Evolutionary conservation across 1,140 invertebrate genomes (phyloP), one percentile per base, ranked within the genome.

Genomic region (Neodiprion lecontei): DNA sequence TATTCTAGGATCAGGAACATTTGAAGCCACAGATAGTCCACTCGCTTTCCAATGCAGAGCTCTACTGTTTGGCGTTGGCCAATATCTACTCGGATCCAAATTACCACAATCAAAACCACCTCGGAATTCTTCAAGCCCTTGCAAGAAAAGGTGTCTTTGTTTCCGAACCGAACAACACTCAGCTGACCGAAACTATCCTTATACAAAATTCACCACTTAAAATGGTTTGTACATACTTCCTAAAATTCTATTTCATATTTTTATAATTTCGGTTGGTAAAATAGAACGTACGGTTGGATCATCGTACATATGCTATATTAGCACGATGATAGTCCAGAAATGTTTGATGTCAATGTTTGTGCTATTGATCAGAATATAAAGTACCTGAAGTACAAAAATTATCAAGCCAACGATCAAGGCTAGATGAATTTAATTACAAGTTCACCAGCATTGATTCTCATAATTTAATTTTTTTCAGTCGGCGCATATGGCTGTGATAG

Each of bases 41-140:
- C 81, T 92, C 94, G 47, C 89, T 99, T 80, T 96, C 96, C 76
- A 98, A 96, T 90, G 97, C 97, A 76, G 97, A 99, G 87, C 90
- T 99, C 21, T 99, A 99, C 90, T 98, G 97, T 88, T 91, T 97
- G 86, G 97, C 97, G 68, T 90, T 99, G 86, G 94, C 95, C 78
- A 98, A 97, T 89, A 97, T 99, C 88, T 99, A 99, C 88, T 96
- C 96, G 70, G 97, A 99, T 90, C 96, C 96, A 73, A 97, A 97
- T 88, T 97, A 97, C 88, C 94, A 97, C 89, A 96, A 96, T 89
- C 92, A 98, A 76, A 97, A 97, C 90, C 97, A 99, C 89, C 96
- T 94, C 92, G 96, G 96, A 82, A 96, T 98, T 79, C 91, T 97
- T 80, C 96, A 98, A 89, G 96, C 96, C 72, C 90, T 99, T 76